Evolutionary conservation across 2,797 vertebrate genomes (phyloP).

Genomic region (Pantherophis vulpinus): DNA sequence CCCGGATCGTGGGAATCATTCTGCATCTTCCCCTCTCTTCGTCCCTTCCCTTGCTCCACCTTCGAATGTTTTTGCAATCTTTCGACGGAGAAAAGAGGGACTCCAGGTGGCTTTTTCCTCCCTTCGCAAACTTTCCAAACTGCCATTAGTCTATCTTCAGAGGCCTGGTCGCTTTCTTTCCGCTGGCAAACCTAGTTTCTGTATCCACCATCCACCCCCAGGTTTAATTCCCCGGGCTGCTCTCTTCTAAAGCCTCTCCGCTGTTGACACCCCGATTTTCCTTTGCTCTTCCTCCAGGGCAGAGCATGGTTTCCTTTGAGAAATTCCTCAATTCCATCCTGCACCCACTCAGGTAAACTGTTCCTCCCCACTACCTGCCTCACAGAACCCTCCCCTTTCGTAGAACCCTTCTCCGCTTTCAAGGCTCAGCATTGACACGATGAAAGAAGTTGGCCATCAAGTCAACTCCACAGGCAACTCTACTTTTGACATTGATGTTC

Average conservation of each 20-base stretch:
- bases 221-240: neutral
- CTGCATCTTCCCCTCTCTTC: neutral
- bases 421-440: neutral
- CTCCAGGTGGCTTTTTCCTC: neutral
- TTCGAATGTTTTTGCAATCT: neutral
- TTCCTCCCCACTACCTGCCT: neutral
- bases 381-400: neutral
- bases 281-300: neutral
- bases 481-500: neutral
- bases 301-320: neutral
- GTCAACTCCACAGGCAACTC: neutral
- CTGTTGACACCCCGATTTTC: neutral
- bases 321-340: neutral
- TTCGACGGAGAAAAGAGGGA: neutral
- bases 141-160: fast-evolving
- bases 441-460: neutral
- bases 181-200: neutral
- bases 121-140: neutral
- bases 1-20: neutral
- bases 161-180: too few species aligned
- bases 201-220: fast-evolving
- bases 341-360: neutral
- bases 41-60: neutral
- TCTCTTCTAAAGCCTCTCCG: too few species aligned
- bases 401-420: neutral